phyloP scores from a whole-genome alignment of 2,888 invertebrate species.

The Cyrtodaria siliqua region DNA sequence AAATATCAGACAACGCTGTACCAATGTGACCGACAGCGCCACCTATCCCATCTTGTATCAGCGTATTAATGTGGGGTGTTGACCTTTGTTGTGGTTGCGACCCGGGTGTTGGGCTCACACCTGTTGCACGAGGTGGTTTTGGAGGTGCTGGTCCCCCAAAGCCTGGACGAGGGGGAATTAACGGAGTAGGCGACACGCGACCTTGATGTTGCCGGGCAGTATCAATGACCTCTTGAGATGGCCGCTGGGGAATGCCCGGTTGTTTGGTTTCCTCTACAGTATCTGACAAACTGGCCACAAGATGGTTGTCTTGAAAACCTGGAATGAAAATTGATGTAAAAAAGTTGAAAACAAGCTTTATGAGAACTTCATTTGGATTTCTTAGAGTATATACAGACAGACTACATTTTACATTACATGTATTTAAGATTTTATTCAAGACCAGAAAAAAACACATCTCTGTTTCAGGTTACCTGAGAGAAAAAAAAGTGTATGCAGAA shows the following conservation, averaged over 20 bases:
- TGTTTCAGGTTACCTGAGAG: no score
- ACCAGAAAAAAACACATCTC: no score
- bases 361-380: no score
- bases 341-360: no score
- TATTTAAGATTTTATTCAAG: no score
- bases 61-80: not conserved
- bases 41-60: constrained; percentile 42
- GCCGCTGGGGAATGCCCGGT: constrained; percentile 42
- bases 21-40: constrained; percentile 39
- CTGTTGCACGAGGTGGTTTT: not conserved
- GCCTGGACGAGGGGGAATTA: not conserved
- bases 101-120: constrained; percentile 22
- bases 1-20: constrained; percentile 34
- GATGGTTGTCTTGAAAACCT: constrained; percentile 74
- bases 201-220: constrained; percentile 13
- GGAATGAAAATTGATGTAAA: not conserved
- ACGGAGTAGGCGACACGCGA: constrained; percentile 8
- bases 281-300: constrained; percentile 76
- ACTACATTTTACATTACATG: no score
- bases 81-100: not conserved
- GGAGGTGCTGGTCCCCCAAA: not conserved
- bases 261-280: constrained; percentile 65
- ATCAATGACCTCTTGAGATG: constrained; percentile 8
- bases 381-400: no score
- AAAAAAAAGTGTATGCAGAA: no score